Conservation (phyloP, 1,140 invertebrate species). For the Macrobrachium rosenbergii region DNA sequence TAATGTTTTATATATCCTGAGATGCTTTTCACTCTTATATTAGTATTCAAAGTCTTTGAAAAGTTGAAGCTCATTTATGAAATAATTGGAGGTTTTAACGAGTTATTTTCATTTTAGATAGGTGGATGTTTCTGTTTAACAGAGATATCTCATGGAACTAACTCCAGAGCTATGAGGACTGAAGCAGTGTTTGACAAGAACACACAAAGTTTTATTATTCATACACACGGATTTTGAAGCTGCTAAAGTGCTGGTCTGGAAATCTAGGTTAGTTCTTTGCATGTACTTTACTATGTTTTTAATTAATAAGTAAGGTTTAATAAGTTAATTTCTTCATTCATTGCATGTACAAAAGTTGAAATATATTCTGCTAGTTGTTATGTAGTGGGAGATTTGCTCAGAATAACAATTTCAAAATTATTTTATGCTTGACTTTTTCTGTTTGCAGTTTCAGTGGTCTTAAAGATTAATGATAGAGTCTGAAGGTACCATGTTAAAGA, state of each 20-base stretch:
- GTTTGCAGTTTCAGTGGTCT: too few relatives aligned
- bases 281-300: background rate
- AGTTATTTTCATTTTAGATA: conserved; percentile 68
- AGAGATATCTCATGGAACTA: conserved; percentile 94
- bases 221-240: conserved; percentile 95
- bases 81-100: too few relatives aligned
- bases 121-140: conserved; percentile 83
- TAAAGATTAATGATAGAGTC: too few relatives aligned
- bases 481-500: too few relatives aligned
- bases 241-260: conserved; percentile 95
- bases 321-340: background rate
- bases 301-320: background rate
- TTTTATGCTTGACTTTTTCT: too few relatives aligned
- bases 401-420: too few relatives aligned
- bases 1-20: too few relatives aligned
- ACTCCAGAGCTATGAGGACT: conserved; percentile 91
- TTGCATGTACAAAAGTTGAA: background rate
- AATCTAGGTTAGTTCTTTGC: conserved; percentile 79
- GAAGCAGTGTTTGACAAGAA: conserved; percentile 87
- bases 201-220: conserved; percentile 86
- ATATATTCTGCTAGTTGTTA: too few relatives aligned
- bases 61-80: too few relatives aligned
- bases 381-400: too few relatives aligned
- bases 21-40: too few relatives aligned
- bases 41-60: too few relatives aligned